These are phyloP conservation scores for Muntiacus muntjak DNA, from an alignment of 2,113 vertebrate genomes.

Conservation along the genomic window DNA sequence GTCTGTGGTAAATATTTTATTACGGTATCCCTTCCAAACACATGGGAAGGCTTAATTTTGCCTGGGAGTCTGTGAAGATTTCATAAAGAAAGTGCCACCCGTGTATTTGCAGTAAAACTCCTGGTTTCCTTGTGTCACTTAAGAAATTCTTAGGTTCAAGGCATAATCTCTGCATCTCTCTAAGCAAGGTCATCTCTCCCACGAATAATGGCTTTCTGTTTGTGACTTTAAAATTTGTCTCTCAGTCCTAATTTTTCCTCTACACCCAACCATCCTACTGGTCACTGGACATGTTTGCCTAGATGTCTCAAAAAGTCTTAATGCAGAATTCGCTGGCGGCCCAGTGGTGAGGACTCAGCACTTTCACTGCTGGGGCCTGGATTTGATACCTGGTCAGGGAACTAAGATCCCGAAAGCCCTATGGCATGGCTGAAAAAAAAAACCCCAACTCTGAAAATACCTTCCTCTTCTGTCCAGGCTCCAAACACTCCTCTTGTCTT, in stretches of 20 bases:
- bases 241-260: background rate
- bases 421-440: accelerated
- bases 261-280: background rate
- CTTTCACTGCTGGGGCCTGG: background rate
- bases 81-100: background rate
- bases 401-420: background rate
- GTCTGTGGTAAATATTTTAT: background rate
- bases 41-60: background rate
- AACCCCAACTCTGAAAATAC: background rate
- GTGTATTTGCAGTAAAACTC: background rate
- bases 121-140: background rate
- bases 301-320: background rate
- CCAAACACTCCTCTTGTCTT: background rate
- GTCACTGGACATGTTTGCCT: background rate
- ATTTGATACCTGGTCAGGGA: background rate
- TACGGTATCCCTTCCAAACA: background rate
- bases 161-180: background rate
- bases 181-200: background rate
- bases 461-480: background rate
- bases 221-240: background rate
- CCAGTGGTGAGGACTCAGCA: background rate
- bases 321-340: background rate
- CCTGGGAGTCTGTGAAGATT: background rate
- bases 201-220: background rate
- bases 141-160: background rate